Percentiles rank a stretch among this genome's conserved stretches.
Conservation (phyloP, 2,113 vertebrate genomes). For the Centropus bengalensis region DNA sequence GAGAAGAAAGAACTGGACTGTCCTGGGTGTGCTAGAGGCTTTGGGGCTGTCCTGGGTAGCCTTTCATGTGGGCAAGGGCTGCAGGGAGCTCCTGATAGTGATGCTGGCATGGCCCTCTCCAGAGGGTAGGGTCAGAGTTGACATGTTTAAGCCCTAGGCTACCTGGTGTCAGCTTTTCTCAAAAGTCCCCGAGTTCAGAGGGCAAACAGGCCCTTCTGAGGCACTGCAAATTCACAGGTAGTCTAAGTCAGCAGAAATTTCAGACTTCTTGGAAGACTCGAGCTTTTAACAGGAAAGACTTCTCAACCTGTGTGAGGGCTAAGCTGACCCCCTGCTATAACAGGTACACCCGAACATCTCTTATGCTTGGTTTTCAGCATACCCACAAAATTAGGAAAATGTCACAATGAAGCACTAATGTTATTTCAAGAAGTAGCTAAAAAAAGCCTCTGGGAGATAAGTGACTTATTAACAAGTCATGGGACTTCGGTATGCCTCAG, state of each 20-base stretch:
- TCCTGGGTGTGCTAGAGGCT: background rate
- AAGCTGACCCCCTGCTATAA: background rate
- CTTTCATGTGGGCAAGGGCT: background rate
- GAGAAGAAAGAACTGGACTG: background rate
- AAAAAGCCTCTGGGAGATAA: conserved; percentile 66
- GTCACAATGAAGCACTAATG: conserved; percentile 8
- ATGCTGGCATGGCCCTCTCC: background rate
- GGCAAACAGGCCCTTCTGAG: background rate
- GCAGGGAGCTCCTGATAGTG: background rate
- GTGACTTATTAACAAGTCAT: conserved; percentile 72
- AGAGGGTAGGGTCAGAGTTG: accelerated
- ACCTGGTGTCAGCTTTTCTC: background rate
- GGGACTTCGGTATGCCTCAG: conserved; percentile 67
- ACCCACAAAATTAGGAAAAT: conserved; percentile 23
- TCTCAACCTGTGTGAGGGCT: background rate
- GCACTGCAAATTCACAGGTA: background rate
- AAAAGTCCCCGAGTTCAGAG: background rate
- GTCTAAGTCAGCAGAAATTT: background rate
- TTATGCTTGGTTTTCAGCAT: background rate
- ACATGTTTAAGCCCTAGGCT: background rate
- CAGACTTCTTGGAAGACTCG: background rate
- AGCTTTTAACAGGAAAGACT: background rate
- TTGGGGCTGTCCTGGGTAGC: background rate
- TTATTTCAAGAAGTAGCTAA: conserved; percentile 69
- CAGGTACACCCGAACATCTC: background rate